Percentiles rank a stretch among this genome's conserved stretches.
Conservation (phyloP, 1,140 invertebrate genomes). For the Drosophila arawakana region DNA sequence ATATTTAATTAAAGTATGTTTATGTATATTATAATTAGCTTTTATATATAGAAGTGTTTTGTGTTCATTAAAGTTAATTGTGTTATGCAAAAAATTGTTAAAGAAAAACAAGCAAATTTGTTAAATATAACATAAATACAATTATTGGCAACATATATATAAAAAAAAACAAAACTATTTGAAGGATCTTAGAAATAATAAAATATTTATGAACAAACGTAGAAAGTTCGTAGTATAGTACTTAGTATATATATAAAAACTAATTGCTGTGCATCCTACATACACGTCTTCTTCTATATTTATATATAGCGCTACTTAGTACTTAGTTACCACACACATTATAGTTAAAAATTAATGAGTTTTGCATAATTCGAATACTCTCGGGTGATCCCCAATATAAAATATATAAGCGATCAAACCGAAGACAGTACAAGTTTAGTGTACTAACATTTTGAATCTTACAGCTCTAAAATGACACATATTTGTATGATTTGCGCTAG, state of each 20-base stretch:
- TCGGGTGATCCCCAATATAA: slow-evolving; percentile 31
- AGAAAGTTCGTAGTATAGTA: slow-evolving; percentile 21
- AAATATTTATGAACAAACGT: background rate
- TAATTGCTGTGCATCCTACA: slow-evolving; percentile 33
- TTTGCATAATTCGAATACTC: slow-evolving; percentile 77
- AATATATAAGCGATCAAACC: slow-evolving; percentile 18
- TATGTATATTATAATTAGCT: slow-evolving; percentile 31
- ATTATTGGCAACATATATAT: slow-evolving; percentile 43
- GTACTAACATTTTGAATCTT: slow-evolving; percentile 37
- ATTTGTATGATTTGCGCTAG: slow-evolving; percentile 55
- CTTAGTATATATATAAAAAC: slow-evolving; percentile 26
- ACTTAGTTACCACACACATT: slow-evolving; percentile 36
- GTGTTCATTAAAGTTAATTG: slow-evolving; percentile 33
- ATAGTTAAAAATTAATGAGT: slow-evolving; percentile 55
- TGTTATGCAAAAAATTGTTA: slow-evolving; percentile 24
- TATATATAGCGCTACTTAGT: slow-evolving; percentile 57
- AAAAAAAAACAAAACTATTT: slow-evolving; percentile 36
- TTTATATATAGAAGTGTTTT: slow-evolving; percentile 27
- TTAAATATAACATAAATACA: slow-evolving; percentile 47
- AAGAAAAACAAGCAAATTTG: slow-evolving; percentile 38
- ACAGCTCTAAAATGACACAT: slow-evolving; percentile 75
- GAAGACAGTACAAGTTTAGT: slow-evolving; percentile 40
- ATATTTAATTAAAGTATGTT: slow-evolving; percentile 42
- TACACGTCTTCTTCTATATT: background rate
- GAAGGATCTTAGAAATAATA: slow-evolving; percentile 21